Evolutionary conservation across 2,888 invertebrate species (phyloP).

Genomic region (Heteropelma amictum): DNA sequence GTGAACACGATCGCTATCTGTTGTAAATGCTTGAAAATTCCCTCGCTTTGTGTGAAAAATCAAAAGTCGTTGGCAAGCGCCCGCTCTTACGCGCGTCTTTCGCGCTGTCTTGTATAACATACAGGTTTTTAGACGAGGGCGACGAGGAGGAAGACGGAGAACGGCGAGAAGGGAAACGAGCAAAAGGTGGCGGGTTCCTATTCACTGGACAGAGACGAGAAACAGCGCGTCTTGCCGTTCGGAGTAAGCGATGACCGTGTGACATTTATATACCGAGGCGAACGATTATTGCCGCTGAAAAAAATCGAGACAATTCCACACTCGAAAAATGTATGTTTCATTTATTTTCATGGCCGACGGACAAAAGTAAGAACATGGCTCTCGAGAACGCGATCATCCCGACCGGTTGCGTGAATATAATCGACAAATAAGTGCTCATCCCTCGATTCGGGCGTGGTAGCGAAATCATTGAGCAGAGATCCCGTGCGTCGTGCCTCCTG

Average conservation of each 20-base stretch:
- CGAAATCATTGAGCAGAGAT: slow-evolving; percentile 57
- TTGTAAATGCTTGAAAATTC: too few species aligned
- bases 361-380: too few species aligned
- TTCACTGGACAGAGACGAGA: slow-evolving; percentile 40
- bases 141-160: neutral
- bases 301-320: neutral
- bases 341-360: too few species aligned
- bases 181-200: slow-evolving; percentile 33
- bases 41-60: too few species aligned
- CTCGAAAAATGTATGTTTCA: neutral
- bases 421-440: slow-evolving; percentile 20
- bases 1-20: too few species aligned
- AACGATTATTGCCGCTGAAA: neutral
- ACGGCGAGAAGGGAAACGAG: slow-evolving; percentile 4
- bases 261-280: slow-evolving; percentile 28
- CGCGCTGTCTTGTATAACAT: slow-evolving; percentile 24
- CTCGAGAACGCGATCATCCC: too few species aligned
- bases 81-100: slow-evolving; percentile 7
- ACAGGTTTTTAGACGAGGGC: slow-evolving; percentile 21
- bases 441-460: slow-evolving; percentile 32
- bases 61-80: slow-evolving; percentile 14
- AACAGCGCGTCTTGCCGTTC: neutral
- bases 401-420: too few species aligned
- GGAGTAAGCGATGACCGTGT: slow-evolving; percentile 34
- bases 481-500: slow-evolving; percentile 31